Evolutionary conservation across 2,888 invertebrate genomes (phyloP), one percentile per base, ranked within the genome.

Genomic region (Pristionchus maxplancki): DNA sequence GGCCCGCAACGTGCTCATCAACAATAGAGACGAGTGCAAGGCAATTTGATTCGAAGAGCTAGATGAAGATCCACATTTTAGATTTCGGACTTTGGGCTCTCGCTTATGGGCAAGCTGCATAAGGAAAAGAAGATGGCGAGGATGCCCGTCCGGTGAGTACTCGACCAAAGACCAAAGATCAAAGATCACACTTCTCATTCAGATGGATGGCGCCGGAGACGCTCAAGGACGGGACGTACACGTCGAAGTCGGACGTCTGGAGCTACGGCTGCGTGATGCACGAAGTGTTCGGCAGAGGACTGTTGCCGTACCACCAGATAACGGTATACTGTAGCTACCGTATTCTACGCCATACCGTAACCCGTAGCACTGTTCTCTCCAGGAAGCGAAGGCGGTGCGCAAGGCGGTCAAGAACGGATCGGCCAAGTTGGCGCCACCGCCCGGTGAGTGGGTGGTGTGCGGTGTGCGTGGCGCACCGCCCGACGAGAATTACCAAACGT

Each of bases 1-100:
- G 1, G 91, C 92, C 31, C 84, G 92, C 15, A 92, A 92, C 87
- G 89, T 90, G 28, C 90, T 92, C 34, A 89, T 92, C 28, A 89
- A 88, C 81, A 89, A 88, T n/a, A 28, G 37, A 0, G 90, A 90
- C 78, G 90, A 88, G 50, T 90, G 90, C 81, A 85, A 85, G 44
- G 64, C 64, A n/a, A 53, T n/a, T 11, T 44, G 13, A 64, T 64
- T 50, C 44, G 37, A n/a, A n/a, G n/a, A n/a, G n/a, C n/a, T n/a
- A n/a, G n/a, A n/a, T n/a, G n/a, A n/a, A n/a, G n/a, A n/a, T n/a
- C n/a, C 44, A 0, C n/a, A n/a, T 48, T 44, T 40, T 89, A 93
- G 89, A 92, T 93, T 84, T 91, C 92, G 87, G 92, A 93, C 89
- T 93, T 93, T 58, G 93, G 93, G 0, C 89, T 93, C 20, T 91